Base-by-base conservation (phyloP, 37 sponge, comb jelly and placozoan genomes). In the Diacarnus erythraeanus region DNA sequence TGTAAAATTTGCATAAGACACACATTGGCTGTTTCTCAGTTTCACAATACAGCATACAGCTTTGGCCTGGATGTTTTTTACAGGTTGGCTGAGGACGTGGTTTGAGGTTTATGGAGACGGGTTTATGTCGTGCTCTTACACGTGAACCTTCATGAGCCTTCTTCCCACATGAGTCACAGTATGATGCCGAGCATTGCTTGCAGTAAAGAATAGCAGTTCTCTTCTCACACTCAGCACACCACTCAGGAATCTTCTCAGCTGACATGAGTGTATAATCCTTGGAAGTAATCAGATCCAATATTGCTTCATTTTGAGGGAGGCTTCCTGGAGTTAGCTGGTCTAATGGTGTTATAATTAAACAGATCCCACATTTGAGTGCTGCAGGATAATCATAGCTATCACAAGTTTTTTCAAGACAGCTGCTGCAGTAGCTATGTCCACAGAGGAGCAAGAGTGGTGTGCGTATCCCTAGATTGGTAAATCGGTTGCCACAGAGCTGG, bases 1-100 rank as follows among this genome's bases (percentile, higher is more conserved):
- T 81, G 71, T 88, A 92, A 54, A 88, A 92, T 78, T 92, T 92
- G 82, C 93, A 92, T 51, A 92, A 58, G 20, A 92, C 89, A 78
- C 93, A 92, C 93, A 92, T 92, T 21, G 93, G 85, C 57, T 73
- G 79, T 54, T 72, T 77, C 42, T 92, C 93, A 29, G 93, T 92
- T 71, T 92, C 93, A 68, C 93, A 92, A 72, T 92, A 92, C 18
- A 92, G 82, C 70, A 88, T 74, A 65, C 88, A 92, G 64, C 82
- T 87, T 76, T 92, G 93, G 1, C 93, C 93, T 5, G 93, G 86
- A 54, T 92, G 93, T 37, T 77, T 84, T n/a, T 47, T 58, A 69
- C 93, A 92, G 2, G 81, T 88, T 56, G 93, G 93, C 47, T 84
- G 82, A 25, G 86, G 84, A 12, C 74, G 57, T 20, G 93, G 93